Percentiles rank a stretch among this genome's conserved stretches.
These are phyloP conservation scores for Melospiza georgiana DNA, from an alignment of 2,113 vertebrate genomes.

Conservation along the genomic window DNA sequence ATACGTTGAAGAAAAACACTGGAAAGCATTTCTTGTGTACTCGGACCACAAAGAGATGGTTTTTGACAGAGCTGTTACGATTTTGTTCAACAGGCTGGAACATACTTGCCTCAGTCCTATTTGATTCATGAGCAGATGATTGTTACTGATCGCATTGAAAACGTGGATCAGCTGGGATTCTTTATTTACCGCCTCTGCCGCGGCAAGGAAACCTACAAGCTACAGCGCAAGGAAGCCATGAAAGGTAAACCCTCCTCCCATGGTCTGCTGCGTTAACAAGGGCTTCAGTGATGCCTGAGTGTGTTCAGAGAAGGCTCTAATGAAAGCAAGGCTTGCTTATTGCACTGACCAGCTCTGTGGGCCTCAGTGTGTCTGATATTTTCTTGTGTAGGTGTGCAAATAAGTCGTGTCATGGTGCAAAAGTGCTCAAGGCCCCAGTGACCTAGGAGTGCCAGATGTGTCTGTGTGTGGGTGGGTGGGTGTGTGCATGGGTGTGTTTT, in stretches of 20 bases:
- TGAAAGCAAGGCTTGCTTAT: not conserved
- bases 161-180: slow-evolving; percentile 85
- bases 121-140: slow-evolving; percentile 96
- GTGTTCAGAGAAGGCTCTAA: not conserved
- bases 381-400: not conserved
- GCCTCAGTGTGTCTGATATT: not conserved
- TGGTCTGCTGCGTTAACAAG: not conserved
- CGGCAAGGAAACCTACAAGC: slow-evolving; percentile 89
- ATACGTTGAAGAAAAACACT: not conserved
- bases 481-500: not conserved
- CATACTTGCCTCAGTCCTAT: slow-evolving; percentile 93
- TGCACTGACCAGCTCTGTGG: not conserved
- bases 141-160: slow-evolving; percentile 92
- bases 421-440: not conserved
- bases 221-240: slow-evolving; percentile 85
- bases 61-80: not conserved
- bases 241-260: slow-evolving; percentile 72
- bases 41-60: not conserved
- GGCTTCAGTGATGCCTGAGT: not conserved
- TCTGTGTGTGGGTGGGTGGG: not conserved
- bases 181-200: slow-evolving; percentile 90
- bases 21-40: not conserved
- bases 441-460: not conserved
- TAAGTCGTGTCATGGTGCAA: not conserved
- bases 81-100: slow-evolving; percentile 82